phyloP scores from a whole-genome alignment of 1,140 invertebrate species.

The Anastatus disparis region DNA sequence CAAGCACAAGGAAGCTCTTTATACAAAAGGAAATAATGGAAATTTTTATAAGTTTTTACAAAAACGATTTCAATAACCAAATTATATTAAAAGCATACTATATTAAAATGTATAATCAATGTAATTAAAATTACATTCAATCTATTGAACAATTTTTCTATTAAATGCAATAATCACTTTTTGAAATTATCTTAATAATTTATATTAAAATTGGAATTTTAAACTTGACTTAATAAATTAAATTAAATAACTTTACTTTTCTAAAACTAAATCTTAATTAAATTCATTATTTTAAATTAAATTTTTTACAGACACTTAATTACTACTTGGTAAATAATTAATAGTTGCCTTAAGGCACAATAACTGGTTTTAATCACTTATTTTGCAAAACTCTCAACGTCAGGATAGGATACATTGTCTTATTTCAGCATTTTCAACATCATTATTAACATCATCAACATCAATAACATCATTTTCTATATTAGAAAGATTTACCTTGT shows the following conservation, averaged over 20 bases:
- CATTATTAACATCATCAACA: conserved; percentile 54
- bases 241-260: conserved; percentile 9
- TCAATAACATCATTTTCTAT: conserved; percentile 43
- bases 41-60: background rate
- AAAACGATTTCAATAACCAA: background rate
- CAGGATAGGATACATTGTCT: conserved; percentile 53
- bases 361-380: conserved; percentile 24
- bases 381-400: conserved; percentile 20
- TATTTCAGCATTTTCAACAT: conserved; percentile 56
- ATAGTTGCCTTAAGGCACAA: conserved; percentile 33
- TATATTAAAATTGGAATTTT: conserved; percentile 3
- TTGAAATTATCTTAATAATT: background rate
- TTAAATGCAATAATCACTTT: background rate
- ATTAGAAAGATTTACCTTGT: conserved; percentile 61
- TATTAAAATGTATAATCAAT: no score
- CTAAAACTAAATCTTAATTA: background rate
- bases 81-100: conserved; percentile 1
- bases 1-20: conserved; percentile 20
- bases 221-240: conserved; percentile 18
- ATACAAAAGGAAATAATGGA: background rate
- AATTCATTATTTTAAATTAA: conserved; percentile 6
- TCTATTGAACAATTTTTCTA: background rate
- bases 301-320: conserved; percentile 2
- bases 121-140: background rate
- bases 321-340: conserved; percentile 22